phyloP scores from a whole-genome alignment of 2,113 vertebrate species.

The Monarcha castaneiventris region DNA sequence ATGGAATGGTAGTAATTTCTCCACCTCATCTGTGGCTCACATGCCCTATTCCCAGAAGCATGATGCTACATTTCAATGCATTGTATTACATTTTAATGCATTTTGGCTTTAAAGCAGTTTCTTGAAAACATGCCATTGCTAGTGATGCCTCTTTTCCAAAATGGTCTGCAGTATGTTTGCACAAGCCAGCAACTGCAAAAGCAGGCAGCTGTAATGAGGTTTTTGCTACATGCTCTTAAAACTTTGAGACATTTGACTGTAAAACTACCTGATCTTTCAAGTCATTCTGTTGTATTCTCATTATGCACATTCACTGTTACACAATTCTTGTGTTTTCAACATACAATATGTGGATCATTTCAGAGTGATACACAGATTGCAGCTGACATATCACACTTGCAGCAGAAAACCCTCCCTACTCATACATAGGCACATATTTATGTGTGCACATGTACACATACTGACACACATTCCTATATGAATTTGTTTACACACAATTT shows the following conservation, averaged over 20 bases:
- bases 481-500: not conserved
- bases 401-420: not conserved
- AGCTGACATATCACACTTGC: not conserved
- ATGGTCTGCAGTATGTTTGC: not conserved
- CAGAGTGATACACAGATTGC: not conserved
- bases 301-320: not conserved
- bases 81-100: not conserved
- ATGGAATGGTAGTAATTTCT: not conserved
- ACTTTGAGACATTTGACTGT: not conserved
- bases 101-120: not conserved
- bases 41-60: not conserved
- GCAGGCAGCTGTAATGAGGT: not conserved
- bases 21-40: not conserved
- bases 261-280: not conserved
- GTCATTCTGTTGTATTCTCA: not conserved
- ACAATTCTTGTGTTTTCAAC: not conserved
- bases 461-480: not conserved
- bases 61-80: not conserved
- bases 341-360: not conserved
- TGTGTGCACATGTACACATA: not conserved
- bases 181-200: not conserved
- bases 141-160: not conserved
- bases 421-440: rapidly evolving
- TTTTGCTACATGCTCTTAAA: not conserved
- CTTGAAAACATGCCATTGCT: not conserved